Percentiles rank a stretch among this genome's conserved stretches.
Conservation (phyloP, 1,140 invertebrate genomes). For the Achroia grisella region DNA sequence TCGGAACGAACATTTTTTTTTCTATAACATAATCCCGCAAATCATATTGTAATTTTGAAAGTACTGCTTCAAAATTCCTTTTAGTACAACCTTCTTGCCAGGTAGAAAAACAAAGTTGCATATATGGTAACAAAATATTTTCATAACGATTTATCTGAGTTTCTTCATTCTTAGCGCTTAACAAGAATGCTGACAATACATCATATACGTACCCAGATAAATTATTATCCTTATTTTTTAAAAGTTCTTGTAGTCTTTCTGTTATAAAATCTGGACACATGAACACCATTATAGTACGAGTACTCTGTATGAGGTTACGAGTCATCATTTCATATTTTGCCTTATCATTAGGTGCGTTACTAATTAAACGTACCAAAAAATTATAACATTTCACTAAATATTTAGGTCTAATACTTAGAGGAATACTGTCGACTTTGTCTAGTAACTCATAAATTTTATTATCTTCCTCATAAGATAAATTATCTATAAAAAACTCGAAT, state of each 20-base stretch:
- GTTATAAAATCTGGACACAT: slow-evolving; percentile 24
- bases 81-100: slow-evolving; percentile 14
- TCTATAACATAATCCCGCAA: slow-evolving; percentile 16
- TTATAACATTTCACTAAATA: slow-evolving; percentile 35
- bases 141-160: slow-evolving; percentile 30
- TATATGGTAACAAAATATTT: slow-evolving; percentile 23
- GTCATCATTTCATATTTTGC: slow-evolving; percentile 9
- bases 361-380: slow-evolving; percentile 22
- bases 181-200: slow-evolving; percentile 27
- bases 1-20: slow-evolving; percentile 26
- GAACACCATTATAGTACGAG: slow-evolving; percentile 25
- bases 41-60: slow-evolving; percentile 7
- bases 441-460: slow-evolving; percentile 32
- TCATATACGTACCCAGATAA: slow-evolving; percentile 5
- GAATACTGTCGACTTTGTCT: slow-evolving; percentile 22
- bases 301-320: slow-evolving; percentile 14
- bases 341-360: slow-evolving; percentile 9
- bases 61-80: slow-evolving; percentile 7
- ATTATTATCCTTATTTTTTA: slow-evolving; percentile 10
- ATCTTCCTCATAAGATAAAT: slow-evolving; percentile 37
- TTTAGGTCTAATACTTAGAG: slow-evolving; percentile 19
- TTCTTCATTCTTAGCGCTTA: slow-evolving; percentile 21
- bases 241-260: not conserved
- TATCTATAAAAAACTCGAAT: slow-evolving; percentile 36
- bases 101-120: slow-evolving; percentile 16